Percentiles rank a stretch among this genome's conserved stretches.
These are phyloP conservation scores for Alaudala cheleensis DNA, from an alignment of 2,113 vertebrate genomes.

Conservation along the genomic window DNA sequence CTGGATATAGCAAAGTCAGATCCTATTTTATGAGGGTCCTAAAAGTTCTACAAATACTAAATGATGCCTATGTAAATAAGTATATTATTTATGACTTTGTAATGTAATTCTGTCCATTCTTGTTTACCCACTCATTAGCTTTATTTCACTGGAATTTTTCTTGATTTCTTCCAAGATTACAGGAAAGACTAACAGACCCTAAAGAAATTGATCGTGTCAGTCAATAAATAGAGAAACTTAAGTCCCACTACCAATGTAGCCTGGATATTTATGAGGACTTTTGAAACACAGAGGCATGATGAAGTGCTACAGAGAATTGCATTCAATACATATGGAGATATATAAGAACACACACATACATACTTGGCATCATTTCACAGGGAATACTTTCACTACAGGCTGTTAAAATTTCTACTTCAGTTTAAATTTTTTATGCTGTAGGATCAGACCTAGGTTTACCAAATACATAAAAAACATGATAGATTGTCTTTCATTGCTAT, in stretches of 20 bases:
- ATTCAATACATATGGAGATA: background rate
- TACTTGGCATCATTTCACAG: background rate
- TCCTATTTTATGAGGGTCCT: background rate
- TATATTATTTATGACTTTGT: background rate
- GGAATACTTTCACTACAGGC: background rate
- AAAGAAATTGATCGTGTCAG: background rate
- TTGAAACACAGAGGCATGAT: background rate
- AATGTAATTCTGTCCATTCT: background rate
- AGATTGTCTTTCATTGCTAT: background rate
- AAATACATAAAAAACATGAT: background rate
- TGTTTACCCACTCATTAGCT: background rate
- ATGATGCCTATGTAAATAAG: background rate
- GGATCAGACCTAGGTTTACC: background rate
- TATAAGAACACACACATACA: background rate
- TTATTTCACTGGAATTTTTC: background rate
- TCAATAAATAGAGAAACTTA: background rate
- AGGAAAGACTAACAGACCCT: background rate
- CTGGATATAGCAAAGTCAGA: background rate
- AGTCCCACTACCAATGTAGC: background rate
- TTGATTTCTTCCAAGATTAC: background rate
- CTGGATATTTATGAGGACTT: background rate
- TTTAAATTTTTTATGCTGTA: background rate
- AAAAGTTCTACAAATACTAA: background rate
- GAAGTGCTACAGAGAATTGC: background rate
- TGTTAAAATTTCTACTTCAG: background rate